Base-by-base conservation (phyloP, 2,113 vertebrate species). In the Heterocephalus glaber region DNA sequence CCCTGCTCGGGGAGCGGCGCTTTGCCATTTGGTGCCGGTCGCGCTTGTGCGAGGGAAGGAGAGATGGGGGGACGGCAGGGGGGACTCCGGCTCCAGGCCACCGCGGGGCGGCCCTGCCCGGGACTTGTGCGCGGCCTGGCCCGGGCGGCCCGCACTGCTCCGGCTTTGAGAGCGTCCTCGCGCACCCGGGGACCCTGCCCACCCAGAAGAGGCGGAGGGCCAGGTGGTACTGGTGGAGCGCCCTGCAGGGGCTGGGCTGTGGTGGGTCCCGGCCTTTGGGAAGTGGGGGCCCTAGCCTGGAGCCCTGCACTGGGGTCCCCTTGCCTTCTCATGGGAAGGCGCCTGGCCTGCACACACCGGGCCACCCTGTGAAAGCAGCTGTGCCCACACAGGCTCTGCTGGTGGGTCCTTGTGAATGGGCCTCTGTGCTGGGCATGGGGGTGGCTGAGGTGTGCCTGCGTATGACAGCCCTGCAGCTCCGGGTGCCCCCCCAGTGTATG, bases 1-100 rank as follows among this genome's bases (percentile, higher is more conserved):
- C 97, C 83, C 97, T 88, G 97, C 96, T 97, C 96, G 80, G 95
- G 96, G 95, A 98, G 98, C 98, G 98, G 98, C 98, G 98, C 98
- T 98, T 98, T 98, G 99, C 98, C 98, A 98, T 98, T 99, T 98
- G 98, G 98, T 98, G 98, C 98, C 96, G 98, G 97, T 98, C 98
- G 98, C 97, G 98, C 98, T 98, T 98, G 97, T 96, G 97, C 96
- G 95, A 98, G 98, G 98, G 98, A 98, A 98, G 98, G 98, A 97
- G 95, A 93, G 95, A 97, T 98, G 98, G 99, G 99, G 99, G 96
- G 98, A 98, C 98, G 38, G 66, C 97, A 99, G 98, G 99, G 99
- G 98, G 99, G 98, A 98, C 98, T 98, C 92, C 98, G 97, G 97
- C 97, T 94, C 88, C 86, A 83, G 84, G 94, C 93, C 22, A 88